Evolutionary conservation across 1,140 invertebrate species (phyloP), one percentile per base, ranked within the genome.

Genomic region (Hycleus cichorii): DNA sequence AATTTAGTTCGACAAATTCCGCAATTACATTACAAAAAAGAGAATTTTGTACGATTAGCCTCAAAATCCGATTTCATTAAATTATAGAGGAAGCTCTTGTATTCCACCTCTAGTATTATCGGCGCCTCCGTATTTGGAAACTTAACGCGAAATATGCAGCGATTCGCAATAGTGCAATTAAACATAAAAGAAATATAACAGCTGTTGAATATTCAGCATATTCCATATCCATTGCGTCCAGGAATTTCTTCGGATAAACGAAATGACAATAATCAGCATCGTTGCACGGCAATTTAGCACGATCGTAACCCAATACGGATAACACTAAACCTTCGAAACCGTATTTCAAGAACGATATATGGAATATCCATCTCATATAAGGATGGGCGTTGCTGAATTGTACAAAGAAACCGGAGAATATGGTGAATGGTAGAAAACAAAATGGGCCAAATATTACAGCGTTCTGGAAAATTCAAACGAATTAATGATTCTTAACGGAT

Each of bases 391-490:
- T 91, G 54, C 83, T 83, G 56, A 90, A 80, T 63, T 85, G 87
- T 1, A 96, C 83, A 68, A 97, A 95, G 75, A 95, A 88, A 76
- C 92, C 93, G 44, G 84, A 87, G 65, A 91, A 95, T 58, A 93
- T 78, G 10, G 90, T 78, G 66, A 95, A 91, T 0, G 89, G 92
- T 39, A 89, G 85, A 57, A 91, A 86, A 46, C 85, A 83, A 59
- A 84, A 79, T 24, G 93, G 91, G 18, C 92, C 93, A 70, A 96
- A 82, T 65, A 95, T 88, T 1, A 93, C 89, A 5, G 85, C 87
- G 66, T 86, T 79, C 85, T 90, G 74, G 49, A 82, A 76, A 58
- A 52, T 51, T 61, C 68, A 57, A 48, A 58, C 65, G 56, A 56
- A 0, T 26, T 48, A 27, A 48, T 24, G 27, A 9, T 48, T 48